Percentiles rank a stretch among this genome's conserved stretches.
Evolutionary conservation across 2,888 invertebrate genomes (phyloP).

Genomic region (Zonitis immaculata): DNA sequence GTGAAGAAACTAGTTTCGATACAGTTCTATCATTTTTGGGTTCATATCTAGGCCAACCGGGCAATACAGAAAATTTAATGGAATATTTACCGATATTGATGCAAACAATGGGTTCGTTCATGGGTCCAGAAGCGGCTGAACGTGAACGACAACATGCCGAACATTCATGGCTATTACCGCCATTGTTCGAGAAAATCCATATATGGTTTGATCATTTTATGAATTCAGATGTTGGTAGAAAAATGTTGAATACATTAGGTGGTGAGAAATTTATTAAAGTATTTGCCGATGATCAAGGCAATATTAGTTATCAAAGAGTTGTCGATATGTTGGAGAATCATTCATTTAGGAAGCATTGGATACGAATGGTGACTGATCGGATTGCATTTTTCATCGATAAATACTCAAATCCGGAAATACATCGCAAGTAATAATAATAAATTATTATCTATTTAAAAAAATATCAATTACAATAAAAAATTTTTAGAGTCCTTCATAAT

Average conservation of each 20-base stretch:
- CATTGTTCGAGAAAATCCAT: constrained; percentile 63
- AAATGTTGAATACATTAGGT: constrained; percentile 69
- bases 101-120: constrained; percentile 59
- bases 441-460: neutral
- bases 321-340: constrained; percentile 77
- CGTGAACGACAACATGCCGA: constrained; percentile 61
- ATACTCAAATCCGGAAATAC: constrained; percentile 69
- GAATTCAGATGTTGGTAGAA: constrained; percentile 71
- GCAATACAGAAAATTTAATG: constrained; percentile 33
- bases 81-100: constrained; percentile 64
- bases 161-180: constrained; percentile 69
- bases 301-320: constrained; percentile 66
- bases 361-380: constrained; percentile 68
- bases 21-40: constrained; percentile 23
- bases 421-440: constrained; percentile 56
- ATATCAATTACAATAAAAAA: neutral
- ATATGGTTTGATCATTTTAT: constrained; percentile 74
- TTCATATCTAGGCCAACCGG: constrained; percentile 21
- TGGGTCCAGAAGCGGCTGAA: constrained; percentile 58
- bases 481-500: constrained; percentile 62
- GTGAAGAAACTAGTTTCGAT: constrained; percentile 18
- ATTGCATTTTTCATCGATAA: constrained; percentile 70
- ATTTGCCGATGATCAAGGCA: constrained; percentile 66
- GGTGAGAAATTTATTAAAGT: constrained; percentile 63
- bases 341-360: constrained; percentile 75